Percentiles rank a stretch among this genome's conserved stretches.
Conservation (phyloP, 2,113 vertebrate species). For the Mola mola region DNA sequence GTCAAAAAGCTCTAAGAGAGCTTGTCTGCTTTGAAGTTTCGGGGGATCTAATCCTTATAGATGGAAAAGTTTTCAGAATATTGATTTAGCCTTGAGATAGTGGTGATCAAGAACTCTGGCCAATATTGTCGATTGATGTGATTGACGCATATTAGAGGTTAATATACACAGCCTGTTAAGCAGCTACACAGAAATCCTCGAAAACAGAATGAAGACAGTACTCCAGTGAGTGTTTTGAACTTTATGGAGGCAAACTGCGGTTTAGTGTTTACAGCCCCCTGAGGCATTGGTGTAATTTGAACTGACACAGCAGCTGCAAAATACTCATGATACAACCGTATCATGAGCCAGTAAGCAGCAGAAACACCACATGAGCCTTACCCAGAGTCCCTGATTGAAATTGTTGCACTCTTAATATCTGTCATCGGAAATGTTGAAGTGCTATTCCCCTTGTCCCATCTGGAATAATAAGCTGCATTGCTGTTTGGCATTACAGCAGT, state of each 20-base stretch:
- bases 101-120: too few species aligned
- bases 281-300: slow-evolving; percentile 62
- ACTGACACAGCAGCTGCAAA: slow-evolving; percentile 56
- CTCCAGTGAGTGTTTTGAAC: slow-evolving; percentile 36
- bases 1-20: slow-evolving; percentile 36
- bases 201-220: slow-evolving; percentile 23
- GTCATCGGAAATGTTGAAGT: slow-evolving; percentile 63
- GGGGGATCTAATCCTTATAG: slow-evolving; percentile 49
- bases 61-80: slow-evolving; percentile 48
- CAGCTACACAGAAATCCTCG: slow-evolving; percentile 18
- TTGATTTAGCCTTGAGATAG: slow-evolving; percentile 49
- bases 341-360: slow-evolving; percentile 35
- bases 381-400: slow-evolving; percentile 63
- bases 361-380: slow-evolving; percentile 50
- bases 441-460: slow-evolving; percentile 58
- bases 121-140: too few species aligned
- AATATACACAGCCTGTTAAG: slow-evolving; percentile 1
- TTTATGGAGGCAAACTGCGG: slow-evolving; percentile 43
- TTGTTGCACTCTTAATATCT: slow-evolving; percentile 56
- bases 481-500: slow-evolving; percentile 45
- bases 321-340: slow-evolving; percentile 45
- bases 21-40: slow-evolving; percentile 26
- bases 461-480: slow-evolving; percentile 61
- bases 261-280: slow-evolving; percentile 56
- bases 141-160: too few species aligned